Conservation (phyloP, 2,888 invertebrate species). For the Chydorus sphaericus region DNA sequence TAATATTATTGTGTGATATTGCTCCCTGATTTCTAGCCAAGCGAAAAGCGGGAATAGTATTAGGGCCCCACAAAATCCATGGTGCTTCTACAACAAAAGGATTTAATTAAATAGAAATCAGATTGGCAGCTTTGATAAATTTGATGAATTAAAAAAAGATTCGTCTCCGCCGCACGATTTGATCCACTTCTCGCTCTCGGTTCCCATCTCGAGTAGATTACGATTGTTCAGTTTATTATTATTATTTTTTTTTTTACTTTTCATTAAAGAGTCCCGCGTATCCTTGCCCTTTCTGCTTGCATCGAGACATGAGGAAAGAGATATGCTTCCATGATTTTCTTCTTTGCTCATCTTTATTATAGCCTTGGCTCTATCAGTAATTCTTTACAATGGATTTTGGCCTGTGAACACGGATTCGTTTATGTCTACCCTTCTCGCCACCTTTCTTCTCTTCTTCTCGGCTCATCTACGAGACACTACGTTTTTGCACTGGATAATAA, state of each 20-base stretch:
- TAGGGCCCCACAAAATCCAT: not conserved
- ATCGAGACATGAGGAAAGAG: not conserved
- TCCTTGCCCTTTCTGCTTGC: constrained; percentile 1
- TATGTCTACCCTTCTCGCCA: not conserved
- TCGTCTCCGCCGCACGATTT: not conserved
- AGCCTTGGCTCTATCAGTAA: constrained; percentile 5
- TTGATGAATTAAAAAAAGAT: not conserved
- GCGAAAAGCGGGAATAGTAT: too few relatives aligned
- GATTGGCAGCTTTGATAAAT: constrained; percentile 1
- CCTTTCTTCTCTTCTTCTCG: not conserved
- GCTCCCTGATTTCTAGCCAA: not conserved
- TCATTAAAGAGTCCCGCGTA: not conserved
- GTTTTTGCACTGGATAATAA: not conserved
- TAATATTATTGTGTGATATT: not conserved
- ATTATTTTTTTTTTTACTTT: not conserved
- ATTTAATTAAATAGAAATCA: too few relatives aligned
- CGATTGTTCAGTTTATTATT: too few relatives aligned
- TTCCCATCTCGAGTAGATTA: too few relatives aligned
- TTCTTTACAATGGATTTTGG: constrained; percentile 2
- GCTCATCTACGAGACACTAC: not conserved
- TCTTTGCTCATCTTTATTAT: constrained; percentile 3
- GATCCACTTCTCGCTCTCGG: not conserved
- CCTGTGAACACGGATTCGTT: not conserved
- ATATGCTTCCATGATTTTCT: constrained; percentile 3
- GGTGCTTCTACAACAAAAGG: not conserved